Conservation (phyloP, 2,797 vertebrate genomes). For the Zenarchopterus dispar region DNA sequence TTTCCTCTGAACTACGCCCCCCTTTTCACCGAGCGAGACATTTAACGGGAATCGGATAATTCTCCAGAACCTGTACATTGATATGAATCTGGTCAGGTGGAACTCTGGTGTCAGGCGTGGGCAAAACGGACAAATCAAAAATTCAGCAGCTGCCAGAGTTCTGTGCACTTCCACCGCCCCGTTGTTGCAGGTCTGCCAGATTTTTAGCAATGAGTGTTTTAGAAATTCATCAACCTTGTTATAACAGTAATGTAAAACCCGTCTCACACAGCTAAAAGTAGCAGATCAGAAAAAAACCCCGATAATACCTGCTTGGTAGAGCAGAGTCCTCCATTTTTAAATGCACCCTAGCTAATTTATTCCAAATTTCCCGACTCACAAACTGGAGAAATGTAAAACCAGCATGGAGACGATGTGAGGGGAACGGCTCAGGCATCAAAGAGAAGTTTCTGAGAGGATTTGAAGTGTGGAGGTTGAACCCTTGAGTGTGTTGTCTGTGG, state of each 20-base stretch:
- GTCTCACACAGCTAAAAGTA: not conserved
- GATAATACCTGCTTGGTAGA: constrained; percentile 8
- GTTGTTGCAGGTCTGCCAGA: not conserved
- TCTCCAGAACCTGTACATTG: not conserved
- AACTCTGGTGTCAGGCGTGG: not conserved
- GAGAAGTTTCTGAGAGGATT: constrained; percentile 67
- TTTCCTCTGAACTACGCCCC: too few species aligned
- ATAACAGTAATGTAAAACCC: not conserved
- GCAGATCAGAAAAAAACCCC: not conserved
- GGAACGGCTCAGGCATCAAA: constrained; percentile 28
- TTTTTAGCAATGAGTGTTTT: not conserved
- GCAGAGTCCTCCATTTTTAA: constrained; percentile 23
- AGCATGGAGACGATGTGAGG: constrained; percentile 31
- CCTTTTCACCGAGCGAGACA: too few species aligned
- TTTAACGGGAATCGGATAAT: too few species aligned
- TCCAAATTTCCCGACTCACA: constrained; percentile 16
- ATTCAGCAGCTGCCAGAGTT: constrained; percentile 21
- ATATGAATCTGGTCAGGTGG: not conserved
- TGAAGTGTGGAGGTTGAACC: constrained; percentile 78
- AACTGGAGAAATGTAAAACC: constrained; percentile 23
- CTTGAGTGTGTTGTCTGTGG: constrained; percentile 85
- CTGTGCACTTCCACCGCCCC: not conserved
- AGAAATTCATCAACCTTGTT: not conserved
- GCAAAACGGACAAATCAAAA: not conserved
- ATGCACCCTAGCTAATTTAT: constrained; percentile 58